These are phyloP conservation scores for Leucosticte australis DNA, from an alignment of 2,113 vertebrate species.

Conservation along the genomic window DNA sequence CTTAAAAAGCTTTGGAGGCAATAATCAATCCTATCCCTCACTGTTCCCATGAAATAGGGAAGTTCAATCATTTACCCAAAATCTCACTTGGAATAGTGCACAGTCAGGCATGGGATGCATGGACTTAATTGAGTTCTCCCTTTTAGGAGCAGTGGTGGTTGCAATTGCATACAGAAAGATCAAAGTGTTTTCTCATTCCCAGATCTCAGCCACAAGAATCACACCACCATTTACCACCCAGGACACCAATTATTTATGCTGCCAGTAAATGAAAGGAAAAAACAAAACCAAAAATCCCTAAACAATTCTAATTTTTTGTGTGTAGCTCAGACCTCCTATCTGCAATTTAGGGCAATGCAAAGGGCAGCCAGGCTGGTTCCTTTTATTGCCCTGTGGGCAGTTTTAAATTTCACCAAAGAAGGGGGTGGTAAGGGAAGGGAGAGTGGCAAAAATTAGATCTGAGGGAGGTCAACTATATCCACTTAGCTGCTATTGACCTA, in stretches of 20 bases:
- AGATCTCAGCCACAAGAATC: background rate
- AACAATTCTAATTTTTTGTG: background rate
- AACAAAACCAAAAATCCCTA: background rate
- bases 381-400: background rate
- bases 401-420: constrained; percentile 41
- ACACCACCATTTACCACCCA: background rate
- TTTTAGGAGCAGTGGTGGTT: background rate
- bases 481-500: constrained; percentile 37
- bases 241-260: background rate
- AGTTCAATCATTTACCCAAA: background rate
- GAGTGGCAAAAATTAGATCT: constrained; percentile 33
- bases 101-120: background rate
- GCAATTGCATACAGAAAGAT: background rate
- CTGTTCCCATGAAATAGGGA: background rate
- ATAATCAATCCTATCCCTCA: background rate
- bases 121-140: background rate
- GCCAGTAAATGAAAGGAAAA: background rate
- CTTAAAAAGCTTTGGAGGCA: background rate
- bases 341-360: background rate
- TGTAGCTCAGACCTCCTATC: background rate
- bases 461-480: constrained; percentile 29
- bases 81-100: background rate
- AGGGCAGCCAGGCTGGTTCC: background rate
- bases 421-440: background rate
- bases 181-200: background rate